These are phyloP conservation scores for Acromyrmex echinatior DNA, from an alignment of 1,140 invertebrate species.

Conservation along the genomic window DNA sequence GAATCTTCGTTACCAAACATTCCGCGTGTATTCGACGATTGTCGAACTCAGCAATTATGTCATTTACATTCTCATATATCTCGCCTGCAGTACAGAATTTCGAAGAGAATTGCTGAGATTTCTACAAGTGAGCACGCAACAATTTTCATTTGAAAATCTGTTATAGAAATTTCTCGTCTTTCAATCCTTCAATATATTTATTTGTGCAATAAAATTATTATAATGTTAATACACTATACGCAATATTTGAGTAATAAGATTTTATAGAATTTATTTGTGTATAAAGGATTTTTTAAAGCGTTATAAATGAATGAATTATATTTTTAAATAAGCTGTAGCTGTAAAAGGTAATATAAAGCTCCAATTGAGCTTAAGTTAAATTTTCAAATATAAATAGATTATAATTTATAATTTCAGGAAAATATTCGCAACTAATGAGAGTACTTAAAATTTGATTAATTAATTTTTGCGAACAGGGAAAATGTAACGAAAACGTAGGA, in stretches of 20 bases:
- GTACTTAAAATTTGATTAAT: conserved; percentile 26
- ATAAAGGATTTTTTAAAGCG: too few relatives aligned
- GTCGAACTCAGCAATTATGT: conserved; percentile 67
- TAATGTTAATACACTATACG: too few relatives aligned
- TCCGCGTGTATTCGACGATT: conserved; percentile 60
- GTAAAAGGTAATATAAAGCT: background rate
- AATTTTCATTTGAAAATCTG: background rate
- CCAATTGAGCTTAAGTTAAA: background rate
- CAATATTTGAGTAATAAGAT: too few relatives aligned
- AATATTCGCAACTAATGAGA: background rate
- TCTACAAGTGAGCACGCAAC: conserved; percentile 42
- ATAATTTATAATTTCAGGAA: background rate
- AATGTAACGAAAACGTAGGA: conserved; percentile 35
- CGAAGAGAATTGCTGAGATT: conserved; percentile 55
- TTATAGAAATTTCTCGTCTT: too few relatives aligned
- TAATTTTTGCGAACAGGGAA: conserved; percentile 38
- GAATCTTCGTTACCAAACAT: conserved; percentile 41
- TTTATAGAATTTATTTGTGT: too few relatives aligned
- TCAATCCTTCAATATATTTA: too few relatives aligned
- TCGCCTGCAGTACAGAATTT: conserved; percentile 64
- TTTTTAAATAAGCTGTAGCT: background rate
- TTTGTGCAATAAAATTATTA: too few relatives aligned
- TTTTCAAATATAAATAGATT: background rate
- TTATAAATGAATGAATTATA: conserved; percentile 17
- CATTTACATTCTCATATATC: conserved; percentile 61